phyloP scores from a whole-genome alignment of 2,113 vertebrate species.

The Siphamia tubifer region DNA sequence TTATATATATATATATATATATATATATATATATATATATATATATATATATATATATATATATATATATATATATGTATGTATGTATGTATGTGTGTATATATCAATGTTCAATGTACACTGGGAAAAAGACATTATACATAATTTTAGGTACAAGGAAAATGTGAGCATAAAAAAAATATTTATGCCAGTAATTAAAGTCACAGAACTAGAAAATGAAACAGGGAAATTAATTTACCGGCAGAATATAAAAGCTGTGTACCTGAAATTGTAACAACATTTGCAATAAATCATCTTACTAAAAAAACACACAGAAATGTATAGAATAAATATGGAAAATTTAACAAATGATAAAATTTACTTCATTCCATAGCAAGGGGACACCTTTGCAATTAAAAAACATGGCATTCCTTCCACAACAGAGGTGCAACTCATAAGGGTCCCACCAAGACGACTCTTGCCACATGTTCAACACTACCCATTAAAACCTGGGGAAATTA shows the following conservation, averaged over 20 bases:
- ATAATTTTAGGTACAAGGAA: neutral
- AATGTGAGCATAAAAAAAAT: neutral
- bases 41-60: too few relatives aligned
- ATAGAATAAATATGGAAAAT: neutral
- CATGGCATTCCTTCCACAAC: slow-evolving; percentile 71
- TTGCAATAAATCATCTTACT: neutral
- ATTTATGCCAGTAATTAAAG: neutral
- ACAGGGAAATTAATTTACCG: neutral
- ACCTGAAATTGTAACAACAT: neutral
- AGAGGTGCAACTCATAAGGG: slow-evolving; percentile 75
- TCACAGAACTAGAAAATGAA: neutral
- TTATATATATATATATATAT: too few relatives aligned
- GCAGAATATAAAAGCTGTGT: neutral
- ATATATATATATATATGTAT: too few relatives aligned
- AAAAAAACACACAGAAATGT: slow-evolving; percentile 2
- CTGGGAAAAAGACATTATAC: neutral
- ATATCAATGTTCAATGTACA: too few relatives aligned
- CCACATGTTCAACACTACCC: slow-evolving; percentile 79
- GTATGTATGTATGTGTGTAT: too few relatives aligned
- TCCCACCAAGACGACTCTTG: slow-evolving; percentile 74
- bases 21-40: too few relatives aligned
- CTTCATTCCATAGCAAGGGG: slow-evolving; percentile 56
- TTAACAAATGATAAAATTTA: slow-evolving; percentile 37
- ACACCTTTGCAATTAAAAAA: slow-evolving; percentile 77
- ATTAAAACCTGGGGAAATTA: slow-evolving; percentile 79